These are phyloP conservation scores for Steatornis caripensis DNA, from an alignment of 2,113 vertebrate species.

Conservation along the genomic window DNA sequence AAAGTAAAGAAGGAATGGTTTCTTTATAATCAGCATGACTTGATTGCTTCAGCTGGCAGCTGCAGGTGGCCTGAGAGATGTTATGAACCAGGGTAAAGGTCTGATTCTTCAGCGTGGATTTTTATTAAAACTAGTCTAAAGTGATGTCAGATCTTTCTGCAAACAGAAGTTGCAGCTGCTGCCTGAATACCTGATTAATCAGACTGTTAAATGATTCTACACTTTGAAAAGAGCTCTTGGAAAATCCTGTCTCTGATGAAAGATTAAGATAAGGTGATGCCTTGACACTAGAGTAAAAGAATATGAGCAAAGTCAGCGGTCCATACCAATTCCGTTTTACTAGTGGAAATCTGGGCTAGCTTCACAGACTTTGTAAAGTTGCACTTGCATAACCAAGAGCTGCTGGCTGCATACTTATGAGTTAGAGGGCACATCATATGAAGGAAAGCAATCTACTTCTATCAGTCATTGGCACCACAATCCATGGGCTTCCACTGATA, in stretches of 20 bases:
- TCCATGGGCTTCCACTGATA: background rate
- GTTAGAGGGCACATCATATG: background rate
- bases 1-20: background rate
- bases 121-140: background rate
- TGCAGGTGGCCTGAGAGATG: background rate
- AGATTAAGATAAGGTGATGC: background rate
- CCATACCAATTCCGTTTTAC: background rate
- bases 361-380: background rate
- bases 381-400: background rate
- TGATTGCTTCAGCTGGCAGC: background rate
- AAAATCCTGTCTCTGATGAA: background rate
- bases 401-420: background rate
- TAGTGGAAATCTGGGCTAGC: background rate
- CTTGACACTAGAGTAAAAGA: background rate
- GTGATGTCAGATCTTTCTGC: background rate
- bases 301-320: background rate
- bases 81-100: background rate
- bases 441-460: background rate
- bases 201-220: background rate
- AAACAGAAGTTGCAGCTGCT: background rate
- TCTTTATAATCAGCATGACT: background rate
- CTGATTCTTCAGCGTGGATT: background rate
- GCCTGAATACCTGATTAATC: background rate
- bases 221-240: background rate
- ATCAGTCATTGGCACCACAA: background rate